Base-by-base conservation (phyloP, 2,888 invertebrate species). In the Mythimna vitellina region DNA sequence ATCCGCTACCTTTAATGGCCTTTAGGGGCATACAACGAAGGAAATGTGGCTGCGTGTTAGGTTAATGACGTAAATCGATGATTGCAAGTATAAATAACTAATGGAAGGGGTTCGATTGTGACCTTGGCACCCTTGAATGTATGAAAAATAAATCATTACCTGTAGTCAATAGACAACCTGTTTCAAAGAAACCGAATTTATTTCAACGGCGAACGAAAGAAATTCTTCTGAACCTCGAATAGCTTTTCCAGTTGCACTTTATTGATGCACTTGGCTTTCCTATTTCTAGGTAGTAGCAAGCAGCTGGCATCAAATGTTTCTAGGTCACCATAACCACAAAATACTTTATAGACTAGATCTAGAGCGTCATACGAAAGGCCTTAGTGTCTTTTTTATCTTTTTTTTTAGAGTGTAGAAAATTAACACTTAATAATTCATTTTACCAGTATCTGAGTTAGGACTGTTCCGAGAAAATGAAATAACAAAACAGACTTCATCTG, bases 31-130 rank as follows among this genome's bases (percentile, higher is more conserved):
- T 38, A 63, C 53, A 70, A 22, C 22, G n/a, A 29, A 14, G 14
- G 14, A 9, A 29, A 25, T 29, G 46, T 17, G 7, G 58, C n/a
- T 14, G 22, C 60, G 53, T 54, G 46, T 46, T 32, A 17, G n/a
- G 42, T 51, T 53, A 8, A 22, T 61, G 53, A 51, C 53, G 32
- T 60, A 51, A 69, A 76, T 78, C 69, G 61, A 76, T 78, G 53
- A 66, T 22, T 70, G 81, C 76, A 70, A 70, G n/a, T 49, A 22
- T 62, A 56, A 68, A 68, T 65, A 63, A 63, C 54, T 63, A 69
- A 81, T 58, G 22, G 29, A 10, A 14, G n/a, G 32, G 54, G 54
- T 12, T 68, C n/a, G 42, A 58, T 53, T 38, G 29, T 70, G n/a
- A 42, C 65, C 81, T 69, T 80, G 56, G 38, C 49, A 49, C 7